phyloP scores from a whole-genome alignment of 2,113 vertebrate species.

The Sapajus apella region DNA sequence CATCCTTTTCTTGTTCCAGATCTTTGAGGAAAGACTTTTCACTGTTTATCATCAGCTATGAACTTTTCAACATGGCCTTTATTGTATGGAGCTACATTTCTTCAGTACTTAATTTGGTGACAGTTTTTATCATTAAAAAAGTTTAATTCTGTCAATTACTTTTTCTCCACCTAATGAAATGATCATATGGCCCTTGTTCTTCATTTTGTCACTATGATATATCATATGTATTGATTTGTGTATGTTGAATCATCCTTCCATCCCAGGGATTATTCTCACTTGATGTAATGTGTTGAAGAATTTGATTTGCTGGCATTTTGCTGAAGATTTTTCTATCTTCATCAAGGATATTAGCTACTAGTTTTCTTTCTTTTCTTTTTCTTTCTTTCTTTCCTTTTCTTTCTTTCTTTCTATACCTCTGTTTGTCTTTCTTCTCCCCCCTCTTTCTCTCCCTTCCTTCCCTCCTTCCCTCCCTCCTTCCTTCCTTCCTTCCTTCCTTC shows the following conservation, averaged over 20 bases:
- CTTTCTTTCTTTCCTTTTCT: background rate
- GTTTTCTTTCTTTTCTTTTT: background rate
- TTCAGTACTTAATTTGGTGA: background rate
- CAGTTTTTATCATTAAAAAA: background rate
- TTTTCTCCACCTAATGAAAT: background rate
- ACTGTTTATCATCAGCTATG: background rate
- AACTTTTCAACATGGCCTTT: background rate
- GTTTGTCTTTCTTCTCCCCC: rapidly evolving
- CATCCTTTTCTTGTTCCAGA: background rate
- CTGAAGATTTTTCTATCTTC: background rate
- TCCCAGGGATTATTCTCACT: background rate
- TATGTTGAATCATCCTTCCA: background rate
- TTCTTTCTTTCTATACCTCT: too few species aligned
- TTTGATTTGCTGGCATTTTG: background rate
- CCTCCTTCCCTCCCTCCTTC: rapidly evolving
- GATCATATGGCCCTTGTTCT: background rate
- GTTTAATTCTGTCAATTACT: background rate
- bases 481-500: rapidly evolving
- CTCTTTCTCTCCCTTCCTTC: rapidly evolving
- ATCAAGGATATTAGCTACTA: background rate
- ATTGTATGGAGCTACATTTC: background rate
- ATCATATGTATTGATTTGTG: background rate
- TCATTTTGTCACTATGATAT: background rate
- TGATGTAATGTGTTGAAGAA: background rate
- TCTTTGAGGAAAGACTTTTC: background rate